These are phyloP conservation scores for Vanessa atalanta DNA, from an alignment of 1,140 invertebrate genomes.

Conservation along the genomic window DNA sequence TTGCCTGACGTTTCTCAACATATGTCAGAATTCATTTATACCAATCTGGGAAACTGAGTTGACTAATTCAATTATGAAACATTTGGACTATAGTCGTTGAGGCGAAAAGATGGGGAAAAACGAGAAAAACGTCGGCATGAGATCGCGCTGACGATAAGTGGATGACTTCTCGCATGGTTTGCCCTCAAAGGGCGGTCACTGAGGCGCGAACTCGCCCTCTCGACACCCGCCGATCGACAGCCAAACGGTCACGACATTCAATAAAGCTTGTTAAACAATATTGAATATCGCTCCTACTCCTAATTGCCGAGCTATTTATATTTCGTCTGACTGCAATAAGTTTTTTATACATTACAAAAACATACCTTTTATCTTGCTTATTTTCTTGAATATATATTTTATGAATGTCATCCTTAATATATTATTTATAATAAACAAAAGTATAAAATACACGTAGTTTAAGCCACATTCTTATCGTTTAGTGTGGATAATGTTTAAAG, in stretches of 20 bases:
- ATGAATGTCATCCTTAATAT: no score
- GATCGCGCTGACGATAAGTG: constrained; percentile 76
- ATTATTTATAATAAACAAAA: not conserved
- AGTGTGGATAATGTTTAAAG: constrained; percentile 52
- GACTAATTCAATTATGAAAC: constrained; percentile 76
- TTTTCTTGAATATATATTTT: no score
- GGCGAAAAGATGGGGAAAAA: constrained; percentile 75
- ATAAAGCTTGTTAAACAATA: constrained; percentile 47
- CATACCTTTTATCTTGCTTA: not conserved
- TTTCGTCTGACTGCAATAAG: not conserved
- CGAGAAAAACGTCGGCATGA: constrained; percentile 73
- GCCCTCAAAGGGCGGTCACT: constrained; percentile 70
- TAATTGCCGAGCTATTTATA: constrained; percentile 27
- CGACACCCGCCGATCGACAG: constrained; percentile 48
- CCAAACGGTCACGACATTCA: constrained; percentile 52
- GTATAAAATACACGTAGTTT: not conserved
- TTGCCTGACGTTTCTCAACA: constrained; percentile 6
- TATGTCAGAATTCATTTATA: constrained; percentile 70
- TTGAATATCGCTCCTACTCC: constrained; percentile 31
- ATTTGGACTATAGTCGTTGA: constrained; percentile 62
- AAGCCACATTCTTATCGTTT: constrained; percentile 9
- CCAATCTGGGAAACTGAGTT: constrained; percentile 54
- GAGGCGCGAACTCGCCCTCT: constrained; percentile 54
- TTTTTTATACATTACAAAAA: not conserved
- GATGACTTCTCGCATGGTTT: constrained; percentile 78